Evolutionary conservation across 2,888 invertebrate genomes (phyloP), one percentile per base, ranked within the genome.

Genomic region (Mesorhabditis spiculigera): DNA sequence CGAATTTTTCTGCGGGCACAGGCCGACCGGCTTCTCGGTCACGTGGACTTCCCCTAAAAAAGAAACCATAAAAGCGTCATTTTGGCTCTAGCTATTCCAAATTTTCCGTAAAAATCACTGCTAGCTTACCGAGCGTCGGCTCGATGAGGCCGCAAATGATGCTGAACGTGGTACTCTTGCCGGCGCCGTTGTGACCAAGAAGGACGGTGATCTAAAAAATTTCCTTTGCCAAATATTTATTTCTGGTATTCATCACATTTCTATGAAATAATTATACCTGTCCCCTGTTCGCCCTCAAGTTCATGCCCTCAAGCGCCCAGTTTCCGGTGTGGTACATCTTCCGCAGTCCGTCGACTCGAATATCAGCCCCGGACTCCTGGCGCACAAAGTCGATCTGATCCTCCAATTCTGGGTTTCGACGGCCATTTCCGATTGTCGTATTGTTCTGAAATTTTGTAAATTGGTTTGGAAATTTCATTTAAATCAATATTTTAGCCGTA

Each of bases 131-230:
- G 41, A 72, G 63, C 1, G 84, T 77, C 5, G 81, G 78, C 41
- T 73, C 62, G 43, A 81, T 78, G 6, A 82, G 71, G 65, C 84
- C 84, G 44, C 71, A 76, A 28, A 80, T 75, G 68, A 77, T 75
- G 8, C 76, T 69, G 68, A 80, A 80, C 1, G 80, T 80, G 45
- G 82, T 82, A 71, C 75, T 75, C 68, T 82, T 82, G 61, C 82
- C 82, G 58, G 84, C 84, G 44, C 84, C 84, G 71, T 84, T 84
- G 68, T 85, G 84, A 50, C 84, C 84, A 16, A 84, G 79, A 5
- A 84, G 75, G 28, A 84, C 82, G 4, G 85, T 77, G 0, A 82
- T 77, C 80, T 81, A 28, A 42, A 67, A 50, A 13, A 28, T 8
- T 28, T 13, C 63, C 6, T 28, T 63, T 28, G 28, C 28, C 28